phyloP scores from a whole-genome alignment of 1,140 invertebrate species.

The Drosophila lini region DNA sequence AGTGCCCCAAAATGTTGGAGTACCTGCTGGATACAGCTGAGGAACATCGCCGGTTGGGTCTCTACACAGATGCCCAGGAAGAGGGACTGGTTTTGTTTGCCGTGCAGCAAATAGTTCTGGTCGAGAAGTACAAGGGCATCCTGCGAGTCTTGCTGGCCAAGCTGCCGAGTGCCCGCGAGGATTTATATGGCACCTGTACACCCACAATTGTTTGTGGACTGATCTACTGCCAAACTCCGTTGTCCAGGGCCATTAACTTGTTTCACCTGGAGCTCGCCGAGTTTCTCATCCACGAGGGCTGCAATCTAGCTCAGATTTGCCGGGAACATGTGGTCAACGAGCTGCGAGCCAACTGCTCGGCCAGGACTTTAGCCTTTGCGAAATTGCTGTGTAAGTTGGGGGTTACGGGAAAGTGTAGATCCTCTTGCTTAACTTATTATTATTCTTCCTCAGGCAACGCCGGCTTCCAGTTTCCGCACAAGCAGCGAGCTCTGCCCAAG shows the following conservation, averaged over 20 bases:
- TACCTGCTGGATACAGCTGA: slow-evolving; percentile 85
- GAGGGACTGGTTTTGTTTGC: slow-evolving; percentile 84
- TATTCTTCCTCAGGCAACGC: slow-evolving; percentile 45
- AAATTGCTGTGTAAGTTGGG: slow-evolving; percentile 64
- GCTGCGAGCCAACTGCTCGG: slow-evolving; percentile 36
- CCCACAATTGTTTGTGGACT: slow-evolving; percentile 59
- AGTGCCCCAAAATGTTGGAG: slow-evolving; percentile 85
- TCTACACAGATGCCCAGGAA: slow-evolving; percentile 70
- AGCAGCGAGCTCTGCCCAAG: slow-evolving; percentile 7
- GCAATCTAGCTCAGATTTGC: slow-evolving; percentile 81
- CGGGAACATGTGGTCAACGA: slow-evolving; percentile 56
- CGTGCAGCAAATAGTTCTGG: slow-evolving; percentile 82
- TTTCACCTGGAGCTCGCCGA: slow-evolving; percentile 84
- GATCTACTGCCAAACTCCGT: slow-evolving; percentile 85
- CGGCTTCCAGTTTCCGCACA: slow-evolving; percentile 68
- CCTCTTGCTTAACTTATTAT: background rate
- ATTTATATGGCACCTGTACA: slow-evolving; percentile 52
- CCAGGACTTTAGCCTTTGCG: slow-evolving; percentile 39
- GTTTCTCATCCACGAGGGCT: slow-evolving; percentile 85
- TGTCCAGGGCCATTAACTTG: slow-evolving; percentile 85
- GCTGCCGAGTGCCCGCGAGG: slow-evolving; percentile 47
- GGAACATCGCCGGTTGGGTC: slow-evolving; percentile 41
- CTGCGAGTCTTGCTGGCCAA: slow-evolving; percentile 85
- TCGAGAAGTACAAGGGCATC: slow-evolving; percentile 82
- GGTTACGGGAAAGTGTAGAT: background rate